Base-by-base conservation (phyloP, 2,113 vertebrate genomes). In the Rousettus leschenaultii region DNA sequence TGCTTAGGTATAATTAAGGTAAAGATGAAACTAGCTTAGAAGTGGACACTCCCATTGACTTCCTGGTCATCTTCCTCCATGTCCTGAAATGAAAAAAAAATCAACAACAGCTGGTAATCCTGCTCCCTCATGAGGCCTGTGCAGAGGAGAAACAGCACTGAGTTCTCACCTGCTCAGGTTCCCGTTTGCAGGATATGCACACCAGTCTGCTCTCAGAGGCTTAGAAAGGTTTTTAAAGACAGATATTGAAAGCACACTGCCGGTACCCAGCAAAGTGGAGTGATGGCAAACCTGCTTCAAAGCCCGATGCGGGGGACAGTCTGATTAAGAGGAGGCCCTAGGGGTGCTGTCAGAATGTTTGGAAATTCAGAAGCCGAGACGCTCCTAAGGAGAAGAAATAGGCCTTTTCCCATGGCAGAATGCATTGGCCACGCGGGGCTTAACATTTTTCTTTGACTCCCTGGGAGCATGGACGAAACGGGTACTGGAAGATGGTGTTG, bases 401-500 rank as follows among this genome's bases (percentile, higher is more conserved):
- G 84, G 28, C 79, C 92, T 66, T 61, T 97, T 97, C 93, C 95
- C 93, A 80, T 57, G 21, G 79, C 7, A 19, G 68, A 74, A 70
- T 2, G 3, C 63, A 7, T 51, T 92, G 16, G 91, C 83, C 33
- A 3, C 78, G 94, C 4, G 51, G 80, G 95, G 96, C 96, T 99
- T 97, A 98, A 98, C 95, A 98, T 98, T 98, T 98, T 98, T 97
- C 95, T 95, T 87, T 18, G 97, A 96, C 97, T 97, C 96, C 89
- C 98, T 97, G 57, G 97, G 97, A 96, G 65, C 65, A 12, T 43
- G 96, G 95, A 89, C 84, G 80, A 95, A 84, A 88, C 71, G 92
- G 6, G 4, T 57, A 95, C 30, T 12, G 35, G 82, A 65, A 65
- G 57, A 77, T 68, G 83, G 45, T 40, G 18, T 57, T 61, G 6